phyloP scores from a whole-genome alignment of 2,888 invertebrate species.

The Reticulitermes lucifugus region DNA sequence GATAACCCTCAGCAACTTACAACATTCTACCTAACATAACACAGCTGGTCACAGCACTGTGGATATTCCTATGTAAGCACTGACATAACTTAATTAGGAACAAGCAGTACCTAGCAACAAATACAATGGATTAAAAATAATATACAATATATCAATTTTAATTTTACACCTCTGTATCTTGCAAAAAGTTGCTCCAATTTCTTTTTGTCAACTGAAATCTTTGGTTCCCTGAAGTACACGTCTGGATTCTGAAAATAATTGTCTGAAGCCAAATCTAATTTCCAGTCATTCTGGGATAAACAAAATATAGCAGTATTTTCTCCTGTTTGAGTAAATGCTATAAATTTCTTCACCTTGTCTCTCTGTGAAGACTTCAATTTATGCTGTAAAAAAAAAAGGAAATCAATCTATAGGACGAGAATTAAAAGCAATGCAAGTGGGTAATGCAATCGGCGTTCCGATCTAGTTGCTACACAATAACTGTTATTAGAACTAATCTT shows the following conservation, averaged over 20 bases:
- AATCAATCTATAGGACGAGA: neutral
- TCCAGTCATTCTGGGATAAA: slow-evolving; percentile 96
- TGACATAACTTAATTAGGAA: too few relatives aligned
- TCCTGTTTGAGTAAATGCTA: slow-evolving; percentile 94
- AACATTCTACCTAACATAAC: too few relatives aligned
- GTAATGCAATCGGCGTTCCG: neutral
- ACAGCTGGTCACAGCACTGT: too few relatives aligned
- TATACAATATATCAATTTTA: neutral
- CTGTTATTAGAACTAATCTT: slow-evolving; percentile 22
- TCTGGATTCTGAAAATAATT: slow-evolving; percentile 98
- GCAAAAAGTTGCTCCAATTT: slow-evolving; percentile 88
- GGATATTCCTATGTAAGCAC: too few relatives aligned
- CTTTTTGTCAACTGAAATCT: slow-evolving; percentile 83
- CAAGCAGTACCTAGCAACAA: too few relatives aligned
- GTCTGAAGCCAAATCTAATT: slow-evolving; percentile 94
- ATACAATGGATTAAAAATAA: neutral
- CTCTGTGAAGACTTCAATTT: slow-evolving; percentile 95
- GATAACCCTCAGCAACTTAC: too few relatives aligned
- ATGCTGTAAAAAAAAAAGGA: slow-evolving; percentile 77
- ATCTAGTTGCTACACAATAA: neutral
- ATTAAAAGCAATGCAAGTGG: neutral
- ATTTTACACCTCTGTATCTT: slow-evolving; percentile 79
- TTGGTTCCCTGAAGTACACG: slow-evolving; percentile 86
- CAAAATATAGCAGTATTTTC: slow-evolving; percentile 97
- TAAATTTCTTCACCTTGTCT: slow-evolving; percentile 97